phyloP scores from a whole-genome alignment of 2,888 invertebrate species.

The Eledona agricola region DNA sequence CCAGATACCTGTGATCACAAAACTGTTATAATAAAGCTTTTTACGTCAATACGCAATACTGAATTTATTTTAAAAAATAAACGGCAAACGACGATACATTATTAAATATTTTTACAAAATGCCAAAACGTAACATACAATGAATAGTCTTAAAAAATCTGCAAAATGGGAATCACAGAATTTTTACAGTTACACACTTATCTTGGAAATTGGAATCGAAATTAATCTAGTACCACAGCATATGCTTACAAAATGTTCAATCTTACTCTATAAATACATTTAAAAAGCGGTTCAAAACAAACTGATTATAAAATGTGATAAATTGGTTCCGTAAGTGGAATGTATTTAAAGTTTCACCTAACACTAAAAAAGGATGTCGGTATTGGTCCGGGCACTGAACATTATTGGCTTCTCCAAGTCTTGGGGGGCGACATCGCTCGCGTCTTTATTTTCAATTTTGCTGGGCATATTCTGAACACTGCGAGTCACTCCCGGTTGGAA shows the following conservation, averaged over 20 bases:
- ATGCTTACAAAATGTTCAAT: constrained; percentile 15
- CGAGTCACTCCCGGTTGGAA: constrained; percentile 85
- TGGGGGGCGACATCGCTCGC: constrained; percentile 41
- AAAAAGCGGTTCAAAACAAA: constrained; percentile 21
- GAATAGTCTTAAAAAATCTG: constrained; percentile 1
- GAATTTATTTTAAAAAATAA: neutral
- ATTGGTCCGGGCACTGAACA: constrained; percentile 59
- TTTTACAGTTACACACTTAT: constrained; percentile 3
- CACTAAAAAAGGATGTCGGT: constrained; percentile 60
- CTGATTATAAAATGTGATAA: constrained; percentile 18
- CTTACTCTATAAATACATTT: constrained; percentile 24
- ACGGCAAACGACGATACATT: constrained; percentile 10
- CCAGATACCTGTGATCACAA: constrained; percentile 48
- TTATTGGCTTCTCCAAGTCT: constrained; percentile 54
- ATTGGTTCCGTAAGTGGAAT: constrained; percentile 20
- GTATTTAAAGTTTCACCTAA: constrained; percentile 13
- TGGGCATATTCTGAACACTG: constrained; percentile 53
- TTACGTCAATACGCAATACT: neutral
- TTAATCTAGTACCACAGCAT: constrained; percentile 31
- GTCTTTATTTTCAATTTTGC: constrained; percentile 7
- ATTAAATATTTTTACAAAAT: constrained; percentile 13
- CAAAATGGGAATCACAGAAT: constrained; percentile 26
- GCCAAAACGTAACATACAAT: constrained; percentile 17
- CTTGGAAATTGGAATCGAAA: constrained; percentile 18
- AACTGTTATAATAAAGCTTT: constrained; percentile 40